Evolutionary conservation across 2,113 vertebrate genomes (phyloP).

Genomic region (Perca fluviatilis): DNA sequence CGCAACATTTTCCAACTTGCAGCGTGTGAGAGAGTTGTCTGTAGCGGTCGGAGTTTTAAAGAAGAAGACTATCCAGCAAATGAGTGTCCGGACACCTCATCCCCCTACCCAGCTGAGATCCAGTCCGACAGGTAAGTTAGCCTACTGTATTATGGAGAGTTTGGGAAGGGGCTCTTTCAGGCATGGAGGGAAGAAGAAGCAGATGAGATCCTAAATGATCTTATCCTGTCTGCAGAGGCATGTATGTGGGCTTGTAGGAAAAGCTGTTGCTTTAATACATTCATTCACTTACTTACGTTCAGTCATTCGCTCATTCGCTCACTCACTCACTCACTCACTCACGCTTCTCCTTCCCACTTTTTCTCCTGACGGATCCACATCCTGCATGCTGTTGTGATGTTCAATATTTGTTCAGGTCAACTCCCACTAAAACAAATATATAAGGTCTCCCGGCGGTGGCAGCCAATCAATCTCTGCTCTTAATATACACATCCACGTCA

Average conservation of each 20-base stretch:
- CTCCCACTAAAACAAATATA: conserved; percentile 13
- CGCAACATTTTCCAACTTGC: background rate
- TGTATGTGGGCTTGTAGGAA: background rate
- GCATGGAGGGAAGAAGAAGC: background rate
- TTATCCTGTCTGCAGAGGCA: background rate
- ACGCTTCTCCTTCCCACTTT: background rate
- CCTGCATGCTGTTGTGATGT: background rate
- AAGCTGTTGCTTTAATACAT: background rate
- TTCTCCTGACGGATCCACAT: conserved; percentile 1
- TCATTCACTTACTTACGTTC: background rate
- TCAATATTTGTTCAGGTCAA: conserved; percentile 29
- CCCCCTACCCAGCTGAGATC: conserved; percentile 6
- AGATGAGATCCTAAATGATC: background rate
- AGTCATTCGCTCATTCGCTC: background rate
- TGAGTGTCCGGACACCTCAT: background rate
- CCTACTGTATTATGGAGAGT: background rate
- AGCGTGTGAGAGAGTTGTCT: background rate
- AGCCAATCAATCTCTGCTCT: no score
- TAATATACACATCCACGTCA: background rate
- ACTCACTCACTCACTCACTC: background rate
- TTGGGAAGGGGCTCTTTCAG: background rate
- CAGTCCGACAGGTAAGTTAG: conserved; percentile 28
- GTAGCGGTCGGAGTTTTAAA: no score
- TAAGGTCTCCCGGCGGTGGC: background rate
- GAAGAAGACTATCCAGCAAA: background rate